These are phyloP conservation scores for Nesospiza acunhae DNA, from an alignment of 2,113 vertebrate species.

Conservation along the genomic window DNA sequence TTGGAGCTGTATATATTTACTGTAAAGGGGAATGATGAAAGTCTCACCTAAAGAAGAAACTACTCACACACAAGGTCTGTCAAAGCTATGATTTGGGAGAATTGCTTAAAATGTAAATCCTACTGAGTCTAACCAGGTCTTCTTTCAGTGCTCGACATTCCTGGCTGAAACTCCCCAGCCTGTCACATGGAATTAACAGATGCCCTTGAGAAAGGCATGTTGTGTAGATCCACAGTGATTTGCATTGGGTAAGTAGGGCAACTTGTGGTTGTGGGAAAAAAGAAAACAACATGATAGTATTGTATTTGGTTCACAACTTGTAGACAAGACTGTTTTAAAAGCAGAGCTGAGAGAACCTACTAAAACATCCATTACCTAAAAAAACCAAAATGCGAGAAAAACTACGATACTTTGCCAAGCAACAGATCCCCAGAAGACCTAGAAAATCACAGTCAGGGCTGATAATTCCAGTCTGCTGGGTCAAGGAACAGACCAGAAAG, in stretches of 20 bases:
- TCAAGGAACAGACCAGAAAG: neutral
- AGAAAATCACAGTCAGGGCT: neutral
- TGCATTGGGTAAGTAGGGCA: constrained; percentile 45
- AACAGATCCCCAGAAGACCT: neutral
- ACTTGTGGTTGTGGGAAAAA: neutral
- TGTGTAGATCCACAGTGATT: constrained; percentile 14
- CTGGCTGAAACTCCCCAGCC: constrained; percentile 10
- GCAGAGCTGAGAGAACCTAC: neutral
- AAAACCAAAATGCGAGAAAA: neutral
- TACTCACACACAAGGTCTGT: neutral
- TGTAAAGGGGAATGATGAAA: neutral
- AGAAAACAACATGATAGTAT: neutral
- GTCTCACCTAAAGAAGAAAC: neutral
- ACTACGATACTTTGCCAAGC: neutral
- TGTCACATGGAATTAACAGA: constrained; percentile 31
- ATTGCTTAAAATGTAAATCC: neutral
- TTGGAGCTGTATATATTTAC: neutral
- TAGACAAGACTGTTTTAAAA: neutral
- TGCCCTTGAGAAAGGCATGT: constrained; percentile 48
- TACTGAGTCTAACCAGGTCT: neutral
- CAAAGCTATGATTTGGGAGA: neutral
- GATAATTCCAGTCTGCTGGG: neutral
- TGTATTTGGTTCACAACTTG: neutral
- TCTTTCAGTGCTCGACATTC: neutral
- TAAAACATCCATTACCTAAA: neutral